A percentile compares a stretch with the other conserved stretches of the same genome.
phyloP scores from a whole-genome alignment of 2,113 vertebrate genomes.

The Scytalopus superciliaris region DNA sequence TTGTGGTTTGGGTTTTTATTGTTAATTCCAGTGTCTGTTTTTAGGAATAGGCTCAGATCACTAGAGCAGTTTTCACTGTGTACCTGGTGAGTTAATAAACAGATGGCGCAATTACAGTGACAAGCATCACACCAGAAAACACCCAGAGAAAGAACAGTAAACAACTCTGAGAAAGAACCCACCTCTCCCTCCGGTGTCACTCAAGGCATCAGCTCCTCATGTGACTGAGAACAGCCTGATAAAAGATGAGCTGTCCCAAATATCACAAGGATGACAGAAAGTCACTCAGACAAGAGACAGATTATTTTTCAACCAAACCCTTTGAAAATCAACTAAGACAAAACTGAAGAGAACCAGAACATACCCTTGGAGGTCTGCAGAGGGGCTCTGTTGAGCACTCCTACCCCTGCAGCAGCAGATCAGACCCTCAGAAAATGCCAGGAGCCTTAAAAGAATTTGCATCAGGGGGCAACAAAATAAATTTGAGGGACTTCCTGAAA shows the following conservation, averaged over 20 bases:
- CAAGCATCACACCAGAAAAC: not conserved
- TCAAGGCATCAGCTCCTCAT: not conserved
- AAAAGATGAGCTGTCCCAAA: not conserved
- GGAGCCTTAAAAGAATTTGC: not conserved
- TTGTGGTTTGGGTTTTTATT: not conserved
- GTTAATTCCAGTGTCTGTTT: not conserved
- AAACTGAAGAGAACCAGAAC: not conserved
- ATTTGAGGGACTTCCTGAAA: not conserved
- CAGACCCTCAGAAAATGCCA: not conserved
- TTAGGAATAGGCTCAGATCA: not conserved
- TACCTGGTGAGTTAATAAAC: not conserved
- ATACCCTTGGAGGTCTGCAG: not conserved
- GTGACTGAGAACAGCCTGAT: not conserved
- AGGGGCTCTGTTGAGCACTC: not conserved
- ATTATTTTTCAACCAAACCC: not conserved
- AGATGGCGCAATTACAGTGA: not conserved
- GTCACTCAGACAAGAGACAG: not conserved
- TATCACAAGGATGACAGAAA: not conserved
- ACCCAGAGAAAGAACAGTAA: not conserved
- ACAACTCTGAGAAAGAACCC: not conserved
- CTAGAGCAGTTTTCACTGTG: not conserved
- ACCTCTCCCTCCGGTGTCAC: not conserved
- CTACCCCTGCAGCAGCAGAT: accelerated
- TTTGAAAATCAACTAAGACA: not conserved
- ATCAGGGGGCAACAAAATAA: not conserved